A percentile compares a stretch with the other conserved stretches of the same genome.
phyloP scores from a whole-genome alignment of 1,140 invertebrate species.

The Aphaenogaster ashmeadi region DNA sequence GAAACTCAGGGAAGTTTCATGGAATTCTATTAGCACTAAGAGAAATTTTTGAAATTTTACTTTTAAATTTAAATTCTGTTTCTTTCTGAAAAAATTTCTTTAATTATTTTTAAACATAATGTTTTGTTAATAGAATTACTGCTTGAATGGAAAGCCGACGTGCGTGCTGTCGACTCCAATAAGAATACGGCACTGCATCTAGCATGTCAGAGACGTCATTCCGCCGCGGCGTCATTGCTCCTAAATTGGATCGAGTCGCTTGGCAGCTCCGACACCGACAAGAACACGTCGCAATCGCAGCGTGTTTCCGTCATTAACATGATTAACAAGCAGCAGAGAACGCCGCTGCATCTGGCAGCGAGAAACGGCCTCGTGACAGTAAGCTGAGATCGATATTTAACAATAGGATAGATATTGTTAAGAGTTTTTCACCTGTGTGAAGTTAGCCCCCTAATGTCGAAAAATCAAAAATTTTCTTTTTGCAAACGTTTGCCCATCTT shows the following conservation, averaged over 20 bases:
- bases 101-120: no score
- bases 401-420: background rate
- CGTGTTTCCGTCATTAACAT: conserved; percentile 86
- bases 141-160: conserved; percentile 87
- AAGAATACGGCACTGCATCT: conserved; percentile 89
- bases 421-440: no score
- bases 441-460: no score
- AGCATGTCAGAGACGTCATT: conserved; percentile 88
- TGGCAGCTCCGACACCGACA: conserved; percentile 42
- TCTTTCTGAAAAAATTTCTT: no score
- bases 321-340: conserved; percentile 88
- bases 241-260: conserved; percentile 87
- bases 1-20: no score
- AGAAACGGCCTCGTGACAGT: conserved; percentile 80
- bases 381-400: conserved; percentile 16
- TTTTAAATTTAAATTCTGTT: no score
- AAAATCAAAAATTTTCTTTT: no score
- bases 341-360: conserved; percentile 83
- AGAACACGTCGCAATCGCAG: conserved; percentile 62
- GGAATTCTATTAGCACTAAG: no score
- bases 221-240: conserved; percentile 88
- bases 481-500: no score
- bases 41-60: no score
- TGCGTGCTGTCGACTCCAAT: conserved; percentile 87
- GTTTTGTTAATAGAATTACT: conserved; percentile 83